Evolutionary conservation across 23 tunicate species (phyloP), one percentile per base, ranked within the genome.

Genomic region (Diplosoma virens): DNA sequence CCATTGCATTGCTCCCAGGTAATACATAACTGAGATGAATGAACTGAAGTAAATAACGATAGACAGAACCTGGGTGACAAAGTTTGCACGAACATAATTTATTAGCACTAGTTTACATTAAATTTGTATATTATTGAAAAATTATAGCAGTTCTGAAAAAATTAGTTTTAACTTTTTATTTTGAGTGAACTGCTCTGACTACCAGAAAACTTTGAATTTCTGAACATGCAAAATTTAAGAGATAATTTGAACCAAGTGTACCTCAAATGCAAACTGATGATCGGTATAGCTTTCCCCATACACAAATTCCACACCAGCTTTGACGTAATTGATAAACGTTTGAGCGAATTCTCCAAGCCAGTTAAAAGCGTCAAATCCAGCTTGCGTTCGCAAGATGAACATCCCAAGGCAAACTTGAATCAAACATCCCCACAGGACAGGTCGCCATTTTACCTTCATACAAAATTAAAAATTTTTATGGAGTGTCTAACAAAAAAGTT

Each of bases 371-470:
- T 82, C 79, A 59, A 82, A 88, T 1, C 86, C 95, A 20, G 87
- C 95, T 70, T 82, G 47, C 28, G 86, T 82, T 24, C 95, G 71
- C 1, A 88, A 45, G 24, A 88, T 88, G 34, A 88, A 66, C 73
- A 82, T 67, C 22, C 83, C 95, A 29, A 88, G 36, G 54, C 82
- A 71, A 9, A 88, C 35, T 55, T 88, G 87, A 67, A 88, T 76
- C 4, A 86, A 59, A 3, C 66, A 68, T 11, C 95, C 95, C 95
- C 95, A 88, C 25, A 88, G 60, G 23, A 88, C 84, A n/a, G 95
- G 83, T 58, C 87, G 45, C 95, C 95, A 88, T 29, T 52, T 30
- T 22, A 88, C 87, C 95, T 88, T n/a, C n/a, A n/a, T n/a, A n/a
- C n/a, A n/a, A n/a, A n/a, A n/a, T n/a, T n/a, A n/a, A n/a, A n/a